Percentiles rank a stretch among this genome's conserved stretches.
Evolutionary conservation across 2,797 vertebrate species (phyloP).

Genomic region (Sciaenops ocellatus): DNA sequence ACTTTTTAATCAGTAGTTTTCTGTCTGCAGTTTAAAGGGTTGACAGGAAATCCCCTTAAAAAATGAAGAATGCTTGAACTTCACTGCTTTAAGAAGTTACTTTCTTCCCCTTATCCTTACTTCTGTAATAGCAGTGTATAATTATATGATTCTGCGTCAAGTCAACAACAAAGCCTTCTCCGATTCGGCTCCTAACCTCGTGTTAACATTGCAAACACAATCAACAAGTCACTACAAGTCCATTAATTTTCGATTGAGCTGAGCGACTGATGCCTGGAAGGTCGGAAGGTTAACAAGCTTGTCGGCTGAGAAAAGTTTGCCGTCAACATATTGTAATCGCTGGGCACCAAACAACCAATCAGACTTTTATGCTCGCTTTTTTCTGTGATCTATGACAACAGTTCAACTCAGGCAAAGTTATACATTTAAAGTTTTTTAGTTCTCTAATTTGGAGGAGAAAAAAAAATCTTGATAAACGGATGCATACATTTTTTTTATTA

Average conservation of each 20-base stretch:
- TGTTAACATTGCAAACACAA: conserved; percentile 26
- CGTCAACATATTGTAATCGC: not conserved
- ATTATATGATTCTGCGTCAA: conserved; percentile 7
- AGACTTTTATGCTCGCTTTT: not conserved
- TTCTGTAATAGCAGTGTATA: not conserved
- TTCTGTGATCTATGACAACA: conserved; percentile 9
- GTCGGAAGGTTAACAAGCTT: conserved; percentile 46
- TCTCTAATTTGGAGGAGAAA: not conserved
- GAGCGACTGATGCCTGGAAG: conserved; percentile 22
- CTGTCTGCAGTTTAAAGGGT: not conserved
- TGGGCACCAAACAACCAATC: conserved; percentile 14
- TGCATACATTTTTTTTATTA: not conserved
- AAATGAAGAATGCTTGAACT: not conserved
- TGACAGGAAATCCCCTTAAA: not conserved
- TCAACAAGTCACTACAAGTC: conserved; percentile 36
- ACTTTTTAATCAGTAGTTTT: not conserved
- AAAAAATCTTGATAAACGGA: not conserved
- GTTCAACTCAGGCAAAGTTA: not conserved
- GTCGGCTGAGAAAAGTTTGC: conserved; percentile 23
- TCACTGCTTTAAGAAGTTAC: not conserved
- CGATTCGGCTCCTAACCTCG: not conserved
- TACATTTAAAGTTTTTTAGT: conserved; percentile 2
- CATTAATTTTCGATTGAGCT: conserved; percentile 31
- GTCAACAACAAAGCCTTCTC: not conserved
- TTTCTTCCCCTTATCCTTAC: not conserved